phyloP scores from a whole-genome alignment of 1,140 invertebrate species.

The Pseudomyrmex pallidus region DNA sequence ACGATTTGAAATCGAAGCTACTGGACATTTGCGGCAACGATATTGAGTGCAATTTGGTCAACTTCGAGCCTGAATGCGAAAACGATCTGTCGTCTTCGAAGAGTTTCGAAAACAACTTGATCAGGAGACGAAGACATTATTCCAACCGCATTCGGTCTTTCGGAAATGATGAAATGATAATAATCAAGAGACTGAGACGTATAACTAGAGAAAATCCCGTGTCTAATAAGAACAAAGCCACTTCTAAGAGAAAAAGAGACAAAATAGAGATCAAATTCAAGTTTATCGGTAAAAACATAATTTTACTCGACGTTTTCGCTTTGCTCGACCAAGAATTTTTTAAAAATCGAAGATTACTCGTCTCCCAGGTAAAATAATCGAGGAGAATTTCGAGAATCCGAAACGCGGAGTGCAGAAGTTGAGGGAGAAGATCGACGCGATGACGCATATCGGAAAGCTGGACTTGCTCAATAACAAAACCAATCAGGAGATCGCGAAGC shows the following conservation, averaged over 20 bases:
- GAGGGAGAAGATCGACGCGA: conserved; percentile 67
- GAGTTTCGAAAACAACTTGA: conserved; percentile 26
- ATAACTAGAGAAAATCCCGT: conserved; percentile 6
- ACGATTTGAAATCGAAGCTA: conserved; percentile 68
- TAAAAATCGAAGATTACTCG: no score
- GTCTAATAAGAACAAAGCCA: conserved; percentile 28
- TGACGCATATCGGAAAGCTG: conserved; percentile 70
- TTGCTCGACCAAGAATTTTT: no score
- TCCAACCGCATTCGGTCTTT: neutral
- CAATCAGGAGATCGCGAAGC: conserved; percentile 73
- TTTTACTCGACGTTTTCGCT: neutral
- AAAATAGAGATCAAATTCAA: conserved; percentile 79
- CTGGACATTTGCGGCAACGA: conserved; percentile 74
- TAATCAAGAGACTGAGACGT: conserved; percentile 22
- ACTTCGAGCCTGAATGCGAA: conserved; percentile 78
- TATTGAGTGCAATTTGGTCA: conserved; percentile 73
- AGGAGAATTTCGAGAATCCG: conserved; percentile 72
- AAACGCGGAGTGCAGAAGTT: conserved; percentile 71
- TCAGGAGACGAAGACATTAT: conserved; percentile 49
- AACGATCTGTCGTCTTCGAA: neutral
- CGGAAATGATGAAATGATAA: conserved; percentile 9
- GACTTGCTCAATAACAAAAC: conserved; percentile 74
- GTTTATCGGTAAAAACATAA: conserved; percentile 71
- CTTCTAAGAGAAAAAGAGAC: conserved; percentile 60
- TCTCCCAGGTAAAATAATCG: conserved; percentile 74